Conservation (phyloP, 2,888 invertebrate species). For the Antheraea assamensis region DNA sequence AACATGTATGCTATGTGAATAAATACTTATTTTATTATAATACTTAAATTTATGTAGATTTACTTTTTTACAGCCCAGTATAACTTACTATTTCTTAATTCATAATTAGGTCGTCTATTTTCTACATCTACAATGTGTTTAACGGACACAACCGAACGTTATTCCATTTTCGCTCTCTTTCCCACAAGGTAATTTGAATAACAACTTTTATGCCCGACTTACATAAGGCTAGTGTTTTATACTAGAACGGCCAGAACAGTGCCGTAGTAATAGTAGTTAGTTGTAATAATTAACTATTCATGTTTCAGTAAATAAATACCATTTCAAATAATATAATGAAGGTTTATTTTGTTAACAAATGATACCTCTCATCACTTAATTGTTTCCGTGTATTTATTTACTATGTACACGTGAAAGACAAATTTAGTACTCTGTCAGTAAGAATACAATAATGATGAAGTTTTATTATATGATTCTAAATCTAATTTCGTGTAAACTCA, state of each 20-base stretch:
- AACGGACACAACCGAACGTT: constrained; percentile 27
- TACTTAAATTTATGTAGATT: constrained; percentile 5
- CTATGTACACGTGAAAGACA: not conserved
- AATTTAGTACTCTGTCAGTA: not conserved
- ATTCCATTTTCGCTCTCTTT: constrained; percentile 49
- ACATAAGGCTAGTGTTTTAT: constrained; percentile 9
- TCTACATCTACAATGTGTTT: constrained; percentile 28
- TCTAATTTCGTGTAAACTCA: too few relatives aligned
- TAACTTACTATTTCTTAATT: constrained; percentile 14
- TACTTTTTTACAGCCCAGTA: not conserved
- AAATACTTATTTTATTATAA: constrained; percentile 1
- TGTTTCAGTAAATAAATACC: not conserved
- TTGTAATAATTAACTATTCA: not conserved
- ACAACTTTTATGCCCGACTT: constrained; percentile 32
- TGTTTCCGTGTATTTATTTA: not conserved
- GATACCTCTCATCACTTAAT: not conserved
- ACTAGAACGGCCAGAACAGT: not conserved
- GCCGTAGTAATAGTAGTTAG: not conserved
- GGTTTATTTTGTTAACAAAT: not conserved
- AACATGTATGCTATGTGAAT: constrained; percentile 4
- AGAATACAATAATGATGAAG: not conserved
- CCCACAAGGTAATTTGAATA: constrained; percentile 29
- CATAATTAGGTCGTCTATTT: constrained; percentile 21
- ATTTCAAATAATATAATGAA: not conserved
- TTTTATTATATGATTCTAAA: not conserved